Percentiles rank a stretch among this genome's conserved stretches.
These are phyloP conservation scores for Caenorhabditis sinica DNA, from an alignment of 2,888 invertebrate species.

Conservation along the genomic window DNA sequence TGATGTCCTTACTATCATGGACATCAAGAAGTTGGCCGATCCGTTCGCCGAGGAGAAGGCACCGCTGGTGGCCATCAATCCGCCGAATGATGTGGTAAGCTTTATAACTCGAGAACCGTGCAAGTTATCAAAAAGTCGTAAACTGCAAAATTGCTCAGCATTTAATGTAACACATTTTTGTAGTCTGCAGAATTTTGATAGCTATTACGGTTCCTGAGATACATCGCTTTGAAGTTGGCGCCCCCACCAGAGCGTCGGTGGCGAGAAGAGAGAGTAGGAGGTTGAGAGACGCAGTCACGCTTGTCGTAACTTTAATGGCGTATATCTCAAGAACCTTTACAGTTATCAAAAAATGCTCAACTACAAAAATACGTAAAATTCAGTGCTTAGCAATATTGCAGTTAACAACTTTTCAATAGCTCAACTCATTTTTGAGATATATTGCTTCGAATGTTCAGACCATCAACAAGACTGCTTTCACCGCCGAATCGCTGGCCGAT, in stretches of 20 bases:
- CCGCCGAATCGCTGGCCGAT: constrained; percentile 35
- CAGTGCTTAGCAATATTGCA: no score
- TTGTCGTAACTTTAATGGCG: no score
- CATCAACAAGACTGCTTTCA: constrained; percentile 46
- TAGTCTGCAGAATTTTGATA: no score
- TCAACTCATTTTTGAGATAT: neutral
- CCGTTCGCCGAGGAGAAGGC: constrained; percentile 28
- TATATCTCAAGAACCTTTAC: neutral
- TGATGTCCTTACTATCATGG: constrained; percentile 44
- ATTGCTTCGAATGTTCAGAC: constrained; percentile 34
- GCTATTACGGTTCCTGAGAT: constrained; percentile 15
- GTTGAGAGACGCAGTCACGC: no score
- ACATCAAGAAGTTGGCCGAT: constrained; percentile 32
- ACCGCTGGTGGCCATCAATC: constrained; percentile 12
- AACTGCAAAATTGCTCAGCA: neutral
- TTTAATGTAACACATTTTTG: neutral
- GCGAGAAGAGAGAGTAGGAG: no score
- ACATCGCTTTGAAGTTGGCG: neutral
- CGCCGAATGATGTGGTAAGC: constrained; percentile 62
- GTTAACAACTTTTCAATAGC: no score
- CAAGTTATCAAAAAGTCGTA: neutral
- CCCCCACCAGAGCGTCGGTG: no score
- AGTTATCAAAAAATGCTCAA: neutral
- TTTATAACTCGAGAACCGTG: neutral
- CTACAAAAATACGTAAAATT: neutral